A percentile compares a stretch with the other conserved stretches of the same genome.
phyloP scores from a whole-genome alignment of 2,888 invertebrate species.

The Cephus rjabovi region DNA sequence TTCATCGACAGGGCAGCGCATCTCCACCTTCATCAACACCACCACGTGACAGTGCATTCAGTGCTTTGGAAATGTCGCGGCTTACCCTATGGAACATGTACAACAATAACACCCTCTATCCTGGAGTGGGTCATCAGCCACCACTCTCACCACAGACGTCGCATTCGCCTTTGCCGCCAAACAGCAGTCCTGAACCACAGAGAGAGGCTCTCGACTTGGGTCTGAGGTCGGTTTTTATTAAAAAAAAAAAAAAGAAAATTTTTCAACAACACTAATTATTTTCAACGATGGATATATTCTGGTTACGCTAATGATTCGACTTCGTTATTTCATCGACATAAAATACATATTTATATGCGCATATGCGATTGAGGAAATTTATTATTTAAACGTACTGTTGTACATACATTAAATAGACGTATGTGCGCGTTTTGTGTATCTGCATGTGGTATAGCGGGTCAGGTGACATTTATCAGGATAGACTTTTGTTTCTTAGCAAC shows the following conservation, averaged over 20 bases:
- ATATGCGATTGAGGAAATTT: neutral
- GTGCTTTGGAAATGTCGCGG: slow-evolving; percentile 81
- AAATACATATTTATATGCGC: neutral
- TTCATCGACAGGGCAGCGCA: slow-evolving; percentile 64
- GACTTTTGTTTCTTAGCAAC: neutral
- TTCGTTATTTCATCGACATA: neutral
- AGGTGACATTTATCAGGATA: neutral
- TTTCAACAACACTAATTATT: neutral
- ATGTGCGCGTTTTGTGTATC: neutral
- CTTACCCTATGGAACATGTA: slow-evolving; percentile 87
- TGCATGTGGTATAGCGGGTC: neutral
- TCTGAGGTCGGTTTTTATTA: slow-evolving; percentile 49
- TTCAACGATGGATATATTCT: neutral
- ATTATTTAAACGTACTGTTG: neutral
- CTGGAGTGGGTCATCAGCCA: slow-evolving; percentile 53
- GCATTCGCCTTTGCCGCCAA: slow-evolving; percentile 65
- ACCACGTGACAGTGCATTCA: slow-evolving; percentile 72
- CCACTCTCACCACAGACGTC: slow-evolving; percentile 67
- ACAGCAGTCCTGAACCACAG: slow-evolving; percentile 69
- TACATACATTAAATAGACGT: neutral
- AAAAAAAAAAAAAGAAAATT: neutral
- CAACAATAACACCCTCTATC: slow-evolving; percentile 70
- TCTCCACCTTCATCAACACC: slow-evolving; percentile 67
- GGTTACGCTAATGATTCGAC: neutral
- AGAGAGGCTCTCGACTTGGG: slow-evolving; percentile 88